Base-by-base conservation (phyloP, 1,140 invertebrate genomes). In the Lasaia peninsularis region DNA sequence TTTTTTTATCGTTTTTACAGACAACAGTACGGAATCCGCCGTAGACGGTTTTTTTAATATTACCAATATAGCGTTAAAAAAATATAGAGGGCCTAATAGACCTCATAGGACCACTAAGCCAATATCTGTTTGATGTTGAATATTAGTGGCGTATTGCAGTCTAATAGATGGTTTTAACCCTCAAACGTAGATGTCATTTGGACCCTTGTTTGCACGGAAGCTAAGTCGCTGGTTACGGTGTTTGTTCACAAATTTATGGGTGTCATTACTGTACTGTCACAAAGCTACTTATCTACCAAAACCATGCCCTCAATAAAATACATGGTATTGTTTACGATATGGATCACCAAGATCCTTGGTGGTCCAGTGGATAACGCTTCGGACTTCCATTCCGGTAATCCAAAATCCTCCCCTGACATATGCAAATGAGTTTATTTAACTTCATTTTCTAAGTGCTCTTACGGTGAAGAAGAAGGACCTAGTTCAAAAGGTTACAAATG, bases 221-320 rank as follows among this genome's bases (percentile, higher is more conserved):
- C 82, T 87, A 81, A 87, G 84, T 80, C 73, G 73, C 69, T 72
- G 71, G 84, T 78, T 82, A n/a, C 81, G 71, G 78, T 86, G 79
- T 87, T 83, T 87, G 75, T 75, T 62, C 57, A 80, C 74, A 73
- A 86, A 85, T 87, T 87, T 87, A 87, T 85, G 80, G 79, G 58
- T 62, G 65, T 74, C 75, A 71, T 77, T 82, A 80, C 70, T 59
- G 67, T 62, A 58, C 73, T 84, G 84, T 79, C 79, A 80, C 80
- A 84, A 86, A 87, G 84, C 80, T 84, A 86, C 84, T 87, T 87
- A 87, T 87, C 84, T 86, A 82, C 80, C 67, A 61, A 62, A 61
- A 75, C 79, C 84, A 87, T 78, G 79, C 82, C 81, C 82, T 74
- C 65, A 53, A 68, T 81, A 75, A 78, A 75, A 67, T 67, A 20